These are phyloP conservation scores for Sorex fumeus DNA, from an alignment of 2,113 vertebrate species.

Conservation along the genomic window DNA sequence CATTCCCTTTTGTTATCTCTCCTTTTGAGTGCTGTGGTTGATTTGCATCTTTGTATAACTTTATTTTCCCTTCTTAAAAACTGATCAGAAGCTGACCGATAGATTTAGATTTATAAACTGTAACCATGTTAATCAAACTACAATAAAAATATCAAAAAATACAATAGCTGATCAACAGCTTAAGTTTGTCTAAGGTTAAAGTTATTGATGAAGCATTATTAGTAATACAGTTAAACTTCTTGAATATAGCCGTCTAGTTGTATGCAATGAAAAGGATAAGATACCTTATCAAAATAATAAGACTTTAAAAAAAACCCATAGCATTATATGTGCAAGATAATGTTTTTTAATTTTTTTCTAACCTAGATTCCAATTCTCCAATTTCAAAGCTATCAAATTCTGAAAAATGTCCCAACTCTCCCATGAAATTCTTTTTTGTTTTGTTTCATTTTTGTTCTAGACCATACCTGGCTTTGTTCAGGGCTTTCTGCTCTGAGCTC, in stretches of 20 bases:
- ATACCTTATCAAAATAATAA: constrained; percentile 30
- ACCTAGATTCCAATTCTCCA: too few relatives aligned
- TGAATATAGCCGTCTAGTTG: not conserved
- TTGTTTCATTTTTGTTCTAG: too few relatives aligned
- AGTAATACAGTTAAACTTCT: constrained; percentile 40
- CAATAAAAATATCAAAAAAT: too few relatives aligned
- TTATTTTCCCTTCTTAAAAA: constrained; percentile 31
- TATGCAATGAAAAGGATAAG: not conserved
- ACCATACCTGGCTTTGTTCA: too few relatives aligned
- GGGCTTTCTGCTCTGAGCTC: too few relatives aligned
- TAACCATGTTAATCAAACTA: too few relatives aligned
- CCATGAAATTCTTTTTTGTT: not conserved
- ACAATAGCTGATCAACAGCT: not conserved
- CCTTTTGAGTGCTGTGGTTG: too few relatives aligned
- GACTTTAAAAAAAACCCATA: too few relatives aligned
- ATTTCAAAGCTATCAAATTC: not conserved
- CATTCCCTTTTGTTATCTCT: not conserved
- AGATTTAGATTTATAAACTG: too few relatives aligned
- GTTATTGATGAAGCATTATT: constrained; percentile 1
- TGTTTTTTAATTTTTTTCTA: too few relatives aligned
- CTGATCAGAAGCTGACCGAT: too few relatives aligned
- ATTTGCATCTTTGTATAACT: not conserved
- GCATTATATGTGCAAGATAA: too few relatives aligned
- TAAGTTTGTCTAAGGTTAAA: not conserved
- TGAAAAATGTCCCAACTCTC: not conserved